phyloP scores from a whole-genome alignment of 2,113 vertebrate genomes.

The Rhegmatorhina hoffmannsi region DNA sequence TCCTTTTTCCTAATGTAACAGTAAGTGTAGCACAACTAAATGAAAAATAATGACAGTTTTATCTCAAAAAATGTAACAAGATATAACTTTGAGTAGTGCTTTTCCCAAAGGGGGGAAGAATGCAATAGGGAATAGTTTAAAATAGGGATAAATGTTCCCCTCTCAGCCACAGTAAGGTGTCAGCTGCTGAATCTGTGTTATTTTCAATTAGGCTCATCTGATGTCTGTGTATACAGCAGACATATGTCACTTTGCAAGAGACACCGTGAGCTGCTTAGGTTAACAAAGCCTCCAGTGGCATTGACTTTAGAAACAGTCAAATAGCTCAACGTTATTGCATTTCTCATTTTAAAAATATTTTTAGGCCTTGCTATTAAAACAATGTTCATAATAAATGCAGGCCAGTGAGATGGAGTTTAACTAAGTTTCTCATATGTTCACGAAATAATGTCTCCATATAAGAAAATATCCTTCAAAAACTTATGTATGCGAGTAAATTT shows the following conservation, averaged over 20 bases:
- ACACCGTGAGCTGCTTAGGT: background rate
- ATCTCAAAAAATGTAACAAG: background rate
- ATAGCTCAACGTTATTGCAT: background rate
- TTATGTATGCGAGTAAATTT: background rate
- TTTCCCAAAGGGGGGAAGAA: background rate
- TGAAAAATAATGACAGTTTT: background rate
- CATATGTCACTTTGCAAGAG: constrained; percentile 26
- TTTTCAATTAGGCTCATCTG: constrained; percentile 52
- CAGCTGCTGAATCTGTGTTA: constrained; percentile 44
- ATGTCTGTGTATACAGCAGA: constrained; percentile 19
- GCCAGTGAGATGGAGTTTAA: background rate
- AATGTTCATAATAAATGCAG: background rate
- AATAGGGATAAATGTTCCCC: background rate
- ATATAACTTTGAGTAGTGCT: background rate
- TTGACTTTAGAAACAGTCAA: background rate
- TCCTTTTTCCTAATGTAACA: background rate
- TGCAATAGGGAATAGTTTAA: background rate
- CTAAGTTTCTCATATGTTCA: background rate
- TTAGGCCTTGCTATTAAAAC: constrained; percentile 9
- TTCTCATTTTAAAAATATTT: constrained; percentile 15
- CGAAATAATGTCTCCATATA: background rate
- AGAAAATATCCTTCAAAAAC: background rate
- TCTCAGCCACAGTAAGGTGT: background rate
- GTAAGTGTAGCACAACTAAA: background rate
- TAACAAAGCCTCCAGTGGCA: background rate